phyloP scores from a whole-genome alignment of 2,797 vertebrate species.

The Aldrovandia affinis region DNA sequence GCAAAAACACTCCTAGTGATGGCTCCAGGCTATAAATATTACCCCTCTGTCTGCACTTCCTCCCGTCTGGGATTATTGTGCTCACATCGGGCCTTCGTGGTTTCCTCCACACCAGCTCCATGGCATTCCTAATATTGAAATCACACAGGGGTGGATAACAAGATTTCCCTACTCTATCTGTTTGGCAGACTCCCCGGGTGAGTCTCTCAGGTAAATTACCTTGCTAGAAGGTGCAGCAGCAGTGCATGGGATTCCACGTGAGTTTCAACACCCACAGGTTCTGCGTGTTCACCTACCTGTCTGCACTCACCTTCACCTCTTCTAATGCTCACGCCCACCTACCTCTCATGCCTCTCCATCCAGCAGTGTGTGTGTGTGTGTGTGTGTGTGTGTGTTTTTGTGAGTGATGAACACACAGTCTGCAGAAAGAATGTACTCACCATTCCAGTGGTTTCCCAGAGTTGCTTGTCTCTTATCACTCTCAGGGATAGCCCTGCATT shows the following conservation, averaged over 20 bases:
- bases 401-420: constrained; percentile 4
- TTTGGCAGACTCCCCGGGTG: background rate
- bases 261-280: too few species aligned
- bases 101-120: background rate
- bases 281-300: too few species aligned
- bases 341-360: too few species aligned
- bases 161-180: background rate
- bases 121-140: background rate
- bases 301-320: too few species aligned
- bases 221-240: too few species aligned
- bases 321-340: too few species aligned
- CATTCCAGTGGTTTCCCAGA: constrained; percentile 16
- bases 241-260: too few species aligned
- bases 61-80: background rate
- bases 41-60: background rate
- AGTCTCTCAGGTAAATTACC: too few species aligned
- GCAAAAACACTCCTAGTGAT: background rate
- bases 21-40: background rate
- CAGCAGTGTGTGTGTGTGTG: background rate
- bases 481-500: background rate
- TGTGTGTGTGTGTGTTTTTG: constrained; percentile 20
- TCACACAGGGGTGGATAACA: background rate
- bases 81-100: too few species aligned
- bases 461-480: background rate
- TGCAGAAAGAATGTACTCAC: background rate